Base-by-base conservation (phyloP, 2,888 invertebrate species). In the Aleiodes testaceus region DNA sequence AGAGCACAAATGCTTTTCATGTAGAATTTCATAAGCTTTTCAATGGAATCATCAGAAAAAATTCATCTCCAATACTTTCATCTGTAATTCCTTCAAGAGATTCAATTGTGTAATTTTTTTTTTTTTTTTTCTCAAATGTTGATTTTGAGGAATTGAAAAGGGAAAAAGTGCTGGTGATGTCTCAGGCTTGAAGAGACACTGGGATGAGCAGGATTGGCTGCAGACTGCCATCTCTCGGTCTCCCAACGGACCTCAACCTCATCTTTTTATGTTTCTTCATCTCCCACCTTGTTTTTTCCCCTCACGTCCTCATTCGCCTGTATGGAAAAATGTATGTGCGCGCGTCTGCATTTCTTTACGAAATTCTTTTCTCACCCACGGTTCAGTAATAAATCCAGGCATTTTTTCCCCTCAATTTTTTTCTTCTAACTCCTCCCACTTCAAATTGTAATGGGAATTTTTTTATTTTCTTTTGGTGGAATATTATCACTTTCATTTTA, bases 201-300 rank as follows among this genome's bases (percentile, higher is more conserved):
- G 47, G 45, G 61, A 53, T 45, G 53, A 53, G 64, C 22, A 44
- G 52, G 45, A 53, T 63, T 67, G 70, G 70, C 30, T 66, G 36
- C 36, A 78, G 79, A 77, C 81, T 78, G 86, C 87, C 87, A 87
- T 87, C 87, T 87, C 81, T 85, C 80, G 85, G 84, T 75, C 75
- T 78, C 64, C 72, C 70, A 71, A 20, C 72, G 84, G 80, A 87
- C 85, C 66, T 79, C 73, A 70, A 70, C 75, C 80, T 76, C 84
- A 83, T 85, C 36, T 36, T 59, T 59, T 59, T 42, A 36, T 42
- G 59, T 36, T 18, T 9, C 42, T n/a, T 14, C 42, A n/a, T 30
- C 7, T 14, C 7, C 12, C 30, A 22, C 14, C 3, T 6, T 30
- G 18, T 59, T 42, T 55, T 36, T 42, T 11, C 42, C 36, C 18